A percentile compares a stretch with the other conserved stretches of the same genome.
Conservation (phyloP, 2,113 vertebrate species). For the Lycocorax pyrrhopterus region DNA sequence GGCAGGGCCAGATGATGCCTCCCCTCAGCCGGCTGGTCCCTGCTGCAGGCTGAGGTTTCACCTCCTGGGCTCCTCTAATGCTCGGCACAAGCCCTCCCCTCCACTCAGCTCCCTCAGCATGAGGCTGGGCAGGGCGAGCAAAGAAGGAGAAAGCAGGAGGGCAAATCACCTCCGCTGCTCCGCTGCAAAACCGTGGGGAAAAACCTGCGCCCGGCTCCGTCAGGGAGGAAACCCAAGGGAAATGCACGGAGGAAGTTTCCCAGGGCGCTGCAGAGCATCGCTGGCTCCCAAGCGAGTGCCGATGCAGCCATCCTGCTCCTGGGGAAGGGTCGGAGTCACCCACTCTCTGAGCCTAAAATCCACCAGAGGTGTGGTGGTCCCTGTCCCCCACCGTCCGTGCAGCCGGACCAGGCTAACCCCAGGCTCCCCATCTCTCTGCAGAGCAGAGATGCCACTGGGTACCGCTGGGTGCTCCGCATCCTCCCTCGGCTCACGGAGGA, state of each 20-base stretch:
- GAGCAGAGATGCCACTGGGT: background rate
- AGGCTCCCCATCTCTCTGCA: background rate
- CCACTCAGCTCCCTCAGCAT: rapidly evolving
- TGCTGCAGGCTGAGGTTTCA: background rate
- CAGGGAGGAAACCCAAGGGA: background rate
- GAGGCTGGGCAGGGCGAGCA: background rate
- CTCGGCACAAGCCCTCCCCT: background rate
- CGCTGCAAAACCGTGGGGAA: rapidly evolving
- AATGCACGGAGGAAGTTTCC: background rate
- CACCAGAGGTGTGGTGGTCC: too few species aligned
- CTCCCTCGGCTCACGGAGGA: background rate
- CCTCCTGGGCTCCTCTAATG: background rate
- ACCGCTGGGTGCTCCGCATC: background rate
- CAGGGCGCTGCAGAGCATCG: background rate
- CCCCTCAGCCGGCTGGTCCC: background rate
- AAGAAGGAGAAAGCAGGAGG: background rate
- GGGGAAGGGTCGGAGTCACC: background rate
- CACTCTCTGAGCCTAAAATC: background rate
- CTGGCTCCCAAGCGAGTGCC: background rate
- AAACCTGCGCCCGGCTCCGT: background rate
- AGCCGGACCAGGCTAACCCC: background rate
- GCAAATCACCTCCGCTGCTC: background rate
- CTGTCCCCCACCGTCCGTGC: background rate
- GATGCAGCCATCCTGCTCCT: background rate
- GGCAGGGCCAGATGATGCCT: background rate